Evolutionary conservation across 2,797 vertebrate genomes (phyloP).

Genomic region (Rhyacichthys aspro): DNA sequence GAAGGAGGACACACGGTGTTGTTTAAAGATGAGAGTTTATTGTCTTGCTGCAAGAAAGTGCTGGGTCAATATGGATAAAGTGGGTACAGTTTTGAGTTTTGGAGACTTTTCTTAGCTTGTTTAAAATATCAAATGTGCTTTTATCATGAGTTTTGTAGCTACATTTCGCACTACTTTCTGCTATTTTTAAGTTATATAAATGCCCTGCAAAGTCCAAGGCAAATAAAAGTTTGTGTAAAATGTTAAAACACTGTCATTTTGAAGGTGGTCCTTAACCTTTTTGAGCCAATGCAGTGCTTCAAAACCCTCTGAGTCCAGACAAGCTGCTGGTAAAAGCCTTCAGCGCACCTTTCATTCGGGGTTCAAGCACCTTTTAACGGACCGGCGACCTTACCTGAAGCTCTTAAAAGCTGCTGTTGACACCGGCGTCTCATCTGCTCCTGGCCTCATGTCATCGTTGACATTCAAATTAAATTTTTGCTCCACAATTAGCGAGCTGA

Average conservation of each 20-base stretch:
- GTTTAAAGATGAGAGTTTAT: constrained; percentile 26
- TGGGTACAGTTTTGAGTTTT: not conserved
- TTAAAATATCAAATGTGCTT: no score
- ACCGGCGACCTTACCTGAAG: not conserved
- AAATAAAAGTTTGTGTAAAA: not conserved
- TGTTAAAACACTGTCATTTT: constrained; percentile 1
- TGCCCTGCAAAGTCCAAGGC: constrained; percentile 1
- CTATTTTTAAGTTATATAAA: constrained; percentile 3
- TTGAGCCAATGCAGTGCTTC: not conserved
- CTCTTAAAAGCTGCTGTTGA: constrained; percentile 15
- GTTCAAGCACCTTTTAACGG: constrained; percentile 22
- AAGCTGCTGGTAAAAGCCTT: constrained; percentile 7
- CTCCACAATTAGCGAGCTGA: not conserved
- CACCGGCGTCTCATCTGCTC: constrained; percentile 2
- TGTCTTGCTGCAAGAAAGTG: not conserved
- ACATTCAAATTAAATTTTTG: constrained; percentile 1
- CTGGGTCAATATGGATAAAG: constrained; percentile 11
- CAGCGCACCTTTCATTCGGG: constrained; percentile 5
- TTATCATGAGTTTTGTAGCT: no score
- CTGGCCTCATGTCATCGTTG: constrained; percentile 10
- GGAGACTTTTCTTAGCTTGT: no score
- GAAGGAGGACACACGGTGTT: not conserved
- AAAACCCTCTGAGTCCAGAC: constrained; percentile 1
- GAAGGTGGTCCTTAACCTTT: constrained; percentile 40
- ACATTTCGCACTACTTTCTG: no score